Percentiles rank a stretch among this genome's conserved stretches.
Evolutionary conservation across 1,140 invertebrate genomes (phyloP).

Genomic region (Zaprionus vittiger): DNA sequence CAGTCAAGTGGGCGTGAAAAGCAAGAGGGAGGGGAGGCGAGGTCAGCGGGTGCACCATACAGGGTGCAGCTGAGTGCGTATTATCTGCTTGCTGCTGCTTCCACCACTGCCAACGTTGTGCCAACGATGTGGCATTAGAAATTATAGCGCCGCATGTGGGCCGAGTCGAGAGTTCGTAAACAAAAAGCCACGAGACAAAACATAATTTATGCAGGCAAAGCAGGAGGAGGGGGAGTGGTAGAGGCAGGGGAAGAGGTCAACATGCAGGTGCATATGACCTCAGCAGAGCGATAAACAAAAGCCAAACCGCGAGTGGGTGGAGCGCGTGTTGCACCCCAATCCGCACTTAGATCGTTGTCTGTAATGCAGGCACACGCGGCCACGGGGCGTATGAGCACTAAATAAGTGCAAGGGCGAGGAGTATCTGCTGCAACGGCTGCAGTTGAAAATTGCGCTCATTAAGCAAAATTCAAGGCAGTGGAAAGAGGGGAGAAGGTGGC

Average conservation of each 20-base stretch:
- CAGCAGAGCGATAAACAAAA: slow-evolving; percentile 56
- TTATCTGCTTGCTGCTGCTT: not conserved
- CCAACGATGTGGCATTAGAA: slow-evolving; percentile 69
- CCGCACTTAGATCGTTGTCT: slow-evolving; percentile 16
- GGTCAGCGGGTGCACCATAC: slow-evolving; percentile 3
- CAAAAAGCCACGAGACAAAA: slow-evolving; percentile 29
- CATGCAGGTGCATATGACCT: slow-evolving; percentile 26
- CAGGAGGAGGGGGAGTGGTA: not conserved
- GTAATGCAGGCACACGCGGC: slow-evolving; percentile 1
- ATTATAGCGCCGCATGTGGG: slow-evolving; percentile 42
- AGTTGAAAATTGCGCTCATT: slow-evolving; percentile 66
- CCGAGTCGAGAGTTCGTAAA: slow-evolving; percentile 10
- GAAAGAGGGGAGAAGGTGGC: not conserved
- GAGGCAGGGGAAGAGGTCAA: slow-evolving; percentile 8
- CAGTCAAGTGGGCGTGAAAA: slow-evolving; percentile 48
- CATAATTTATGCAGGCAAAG: slow-evolving; percentile 57
- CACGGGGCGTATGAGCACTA: slow-evolving; percentile 76
- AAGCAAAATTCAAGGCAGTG: slow-evolving; percentile 75
- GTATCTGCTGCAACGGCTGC: slow-evolving; percentile 58
- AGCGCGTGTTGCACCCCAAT: not conserved
- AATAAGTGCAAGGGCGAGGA: slow-evolving; percentile 67
- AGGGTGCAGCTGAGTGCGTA: slow-evolving; percentile 14
- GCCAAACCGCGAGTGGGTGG: slow-evolving; percentile 2
- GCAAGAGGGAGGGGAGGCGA: not conserved
- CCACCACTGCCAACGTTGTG: slow-evolving; percentile 1